Conservation (phyloP, 2,888 invertebrate genomes). For the Sarcophaga rosellei region DNA sequence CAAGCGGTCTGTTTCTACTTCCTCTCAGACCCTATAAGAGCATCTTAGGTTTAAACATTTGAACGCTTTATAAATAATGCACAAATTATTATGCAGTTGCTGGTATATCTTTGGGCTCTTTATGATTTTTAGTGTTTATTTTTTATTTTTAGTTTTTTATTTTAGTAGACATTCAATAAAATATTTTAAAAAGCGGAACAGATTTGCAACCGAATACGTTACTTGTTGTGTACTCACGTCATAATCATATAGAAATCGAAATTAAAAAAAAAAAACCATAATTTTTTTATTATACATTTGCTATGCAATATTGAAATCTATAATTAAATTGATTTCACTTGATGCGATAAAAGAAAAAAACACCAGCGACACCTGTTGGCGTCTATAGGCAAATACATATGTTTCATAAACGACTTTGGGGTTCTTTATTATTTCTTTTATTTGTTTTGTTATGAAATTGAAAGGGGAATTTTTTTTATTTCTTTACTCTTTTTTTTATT, state of each 20-base stretch:
- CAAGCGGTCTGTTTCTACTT: too few relatives aligned
- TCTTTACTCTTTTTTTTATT: not conserved
- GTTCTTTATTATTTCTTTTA: too few relatives aligned
- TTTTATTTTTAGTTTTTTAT: not conserved
- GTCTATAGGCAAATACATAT: not conserved
- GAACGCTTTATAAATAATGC: too few relatives aligned
- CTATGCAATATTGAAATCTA: conserved; percentile 34
- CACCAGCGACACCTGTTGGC: conserved; percentile 20
- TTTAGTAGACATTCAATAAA: conserved; percentile 13
- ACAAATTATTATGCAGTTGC: too few relatives aligned
- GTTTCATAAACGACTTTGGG: not conserved
- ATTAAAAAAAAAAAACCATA: not conserved
- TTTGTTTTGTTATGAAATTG: not conserved
- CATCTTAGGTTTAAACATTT: too few relatives aligned
- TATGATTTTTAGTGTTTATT: not conserved
- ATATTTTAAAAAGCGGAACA: conserved; percentile 52
- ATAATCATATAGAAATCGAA: conserved; percentile 22
- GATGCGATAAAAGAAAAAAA: conserved; percentile 26
- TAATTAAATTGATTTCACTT: conserved; percentile 58
- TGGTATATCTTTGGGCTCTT: too few relatives aligned
- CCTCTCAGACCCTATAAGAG: too few relatives aligned
- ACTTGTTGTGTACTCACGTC: not conserved
- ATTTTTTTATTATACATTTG: conserved; percentile 18
- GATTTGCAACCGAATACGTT: conserved; percentile 22
- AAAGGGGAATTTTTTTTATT: not conserved